Conservation (phyloP, 2,113 vertebrate species). For the Crotalus viridis region DNA sequence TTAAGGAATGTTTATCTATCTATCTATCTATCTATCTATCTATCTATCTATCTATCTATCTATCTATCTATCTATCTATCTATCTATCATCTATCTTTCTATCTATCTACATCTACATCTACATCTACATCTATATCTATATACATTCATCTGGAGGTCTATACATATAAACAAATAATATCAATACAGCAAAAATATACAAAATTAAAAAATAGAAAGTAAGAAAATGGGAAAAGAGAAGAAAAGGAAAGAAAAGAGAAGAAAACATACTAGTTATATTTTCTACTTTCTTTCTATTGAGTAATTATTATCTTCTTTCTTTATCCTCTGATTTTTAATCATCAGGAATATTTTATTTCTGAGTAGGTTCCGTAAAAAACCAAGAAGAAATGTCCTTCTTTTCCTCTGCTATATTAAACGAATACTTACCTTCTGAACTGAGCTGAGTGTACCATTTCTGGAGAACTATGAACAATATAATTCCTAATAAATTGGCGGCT, state of each 20-base stretch:
- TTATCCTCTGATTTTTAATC: not conserved
- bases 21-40: not conserved
- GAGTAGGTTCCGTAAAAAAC: not conserved
- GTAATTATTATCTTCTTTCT: not conserved
- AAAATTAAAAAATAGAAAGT: not conserved
- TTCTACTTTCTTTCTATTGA: not conserved
- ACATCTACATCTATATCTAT: no score
- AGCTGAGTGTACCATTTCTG: not conserved
- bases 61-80: not conserved
- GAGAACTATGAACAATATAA: not conserved
- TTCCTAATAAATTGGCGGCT: not conserved
- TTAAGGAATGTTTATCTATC: not conserved
- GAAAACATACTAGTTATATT: not conserved
- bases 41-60: not conserved
- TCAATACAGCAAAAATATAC: not conserved
- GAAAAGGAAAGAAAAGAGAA: not conserved
- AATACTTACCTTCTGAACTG: not conserved
- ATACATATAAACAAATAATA: not conserved
- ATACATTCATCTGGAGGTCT: not conserved
- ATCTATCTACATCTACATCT: no score
- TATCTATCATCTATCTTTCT: not conserved
- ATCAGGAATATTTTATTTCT: not conserved
- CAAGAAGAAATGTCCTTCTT: not conserved
- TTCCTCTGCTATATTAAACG: not conserved
- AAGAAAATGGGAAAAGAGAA: not conserved